phyloP scores from a whole-genome alignment of 2,113 vertebrate genomes.

The Alexandromys fortis region DNA sequence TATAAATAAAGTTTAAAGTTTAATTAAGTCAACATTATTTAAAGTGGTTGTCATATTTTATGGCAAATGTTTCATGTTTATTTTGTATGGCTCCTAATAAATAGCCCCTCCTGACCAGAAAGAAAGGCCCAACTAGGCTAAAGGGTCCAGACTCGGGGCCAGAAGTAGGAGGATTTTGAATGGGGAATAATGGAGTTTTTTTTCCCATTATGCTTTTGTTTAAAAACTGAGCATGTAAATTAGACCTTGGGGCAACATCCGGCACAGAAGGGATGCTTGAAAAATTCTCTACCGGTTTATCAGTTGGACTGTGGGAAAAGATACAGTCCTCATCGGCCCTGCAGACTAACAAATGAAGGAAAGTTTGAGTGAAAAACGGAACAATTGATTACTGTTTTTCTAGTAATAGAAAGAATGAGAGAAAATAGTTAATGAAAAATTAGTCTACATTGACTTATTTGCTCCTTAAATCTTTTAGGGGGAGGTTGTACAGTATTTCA shows the following conservation, averaged over 20 bases:
- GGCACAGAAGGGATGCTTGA: constrained; percentile 77
- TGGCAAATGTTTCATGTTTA: constrained; percentile 88
- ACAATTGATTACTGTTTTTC: not conserved
- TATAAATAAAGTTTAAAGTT: constrained; percentile 93
- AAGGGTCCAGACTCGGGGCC: constrained; percentile 74
- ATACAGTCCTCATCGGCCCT: not conserved
- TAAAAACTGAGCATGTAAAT: constrained; percentile 39
- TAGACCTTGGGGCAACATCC: constrained; percentile 81
- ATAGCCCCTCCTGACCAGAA: constrained; percentile 87
- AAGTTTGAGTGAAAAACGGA: not conserved
- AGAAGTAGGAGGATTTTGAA: constrained; percentile 73
- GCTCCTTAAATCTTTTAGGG: not conserved
- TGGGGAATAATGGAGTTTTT: constrained; percentile 72
- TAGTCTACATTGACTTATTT: not conserved
- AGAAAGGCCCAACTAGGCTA: constrained; percentile 83
- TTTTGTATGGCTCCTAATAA: constrained; percentile 89
- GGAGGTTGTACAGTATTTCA: not conserved
- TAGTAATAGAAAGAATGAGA: not conserved
- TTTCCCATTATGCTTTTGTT: constrained; percentile 82
- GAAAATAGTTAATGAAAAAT: not conserved
- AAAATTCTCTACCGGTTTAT: constrained; percentile 68
- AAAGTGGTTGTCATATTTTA: constrained; percentile 92
- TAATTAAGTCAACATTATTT: constrained; percentile 92
- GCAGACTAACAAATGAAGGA: not conserved
- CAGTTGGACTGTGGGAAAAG: not conserved